These are phyloP conservation scores for Operophtera brumata DNA, from an alignment of 2,888 invertebrate species.

Conservation along the genomic window DNA sequence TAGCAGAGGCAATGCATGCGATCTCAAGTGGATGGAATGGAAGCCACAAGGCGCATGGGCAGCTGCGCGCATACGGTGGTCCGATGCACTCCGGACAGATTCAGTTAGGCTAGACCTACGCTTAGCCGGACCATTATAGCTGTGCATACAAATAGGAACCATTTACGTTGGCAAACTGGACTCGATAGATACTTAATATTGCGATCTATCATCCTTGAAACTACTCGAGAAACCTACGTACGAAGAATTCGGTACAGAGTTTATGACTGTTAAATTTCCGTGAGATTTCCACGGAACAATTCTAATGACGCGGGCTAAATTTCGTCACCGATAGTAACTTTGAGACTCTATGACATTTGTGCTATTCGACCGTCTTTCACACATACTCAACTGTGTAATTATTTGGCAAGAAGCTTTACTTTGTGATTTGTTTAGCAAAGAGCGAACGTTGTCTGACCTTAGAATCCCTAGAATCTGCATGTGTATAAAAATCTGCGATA, in stretches of 20 bases:
- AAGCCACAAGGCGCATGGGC: constrained; percentile 35
- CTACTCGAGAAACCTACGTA: neutral
- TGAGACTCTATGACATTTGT: constrained; percentile 28
- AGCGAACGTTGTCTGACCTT: constrained; percentile 23
- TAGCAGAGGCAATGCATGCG: constrained; percentile 36
- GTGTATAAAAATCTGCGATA: neutral
- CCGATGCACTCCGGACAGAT: constrained; percentile 13
- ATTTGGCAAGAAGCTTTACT: constrained; percentile 29
- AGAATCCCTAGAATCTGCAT: constrained; percentile 6
- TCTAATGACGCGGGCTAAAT: constrained; percentile 11
- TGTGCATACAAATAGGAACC: constrained; percentile 8
- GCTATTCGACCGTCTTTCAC: constrained; percentile 23
- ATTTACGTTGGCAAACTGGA: constrained; percentile 2
- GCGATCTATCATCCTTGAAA: too few relatives aligned
- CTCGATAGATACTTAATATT: neutral
- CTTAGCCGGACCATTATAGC: constrained; percentile 8
- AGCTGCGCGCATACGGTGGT: constrained; percentile 40
- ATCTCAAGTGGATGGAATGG: constrained; percentile 53
- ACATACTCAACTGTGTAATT: constrained; percentile 31
- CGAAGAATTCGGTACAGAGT: neutral
- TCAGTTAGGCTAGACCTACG: constrained; percentile 16
- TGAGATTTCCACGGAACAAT: constrained; percentile 2
- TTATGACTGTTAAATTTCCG: neutral
- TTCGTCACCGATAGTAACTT: constrained; percentile 19
- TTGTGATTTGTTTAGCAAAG: constrained; percentile 28